Base-by-base conservation (phyloP, 2,888 invertebrate species). In the Lasioglossum marginatum region DNA sequence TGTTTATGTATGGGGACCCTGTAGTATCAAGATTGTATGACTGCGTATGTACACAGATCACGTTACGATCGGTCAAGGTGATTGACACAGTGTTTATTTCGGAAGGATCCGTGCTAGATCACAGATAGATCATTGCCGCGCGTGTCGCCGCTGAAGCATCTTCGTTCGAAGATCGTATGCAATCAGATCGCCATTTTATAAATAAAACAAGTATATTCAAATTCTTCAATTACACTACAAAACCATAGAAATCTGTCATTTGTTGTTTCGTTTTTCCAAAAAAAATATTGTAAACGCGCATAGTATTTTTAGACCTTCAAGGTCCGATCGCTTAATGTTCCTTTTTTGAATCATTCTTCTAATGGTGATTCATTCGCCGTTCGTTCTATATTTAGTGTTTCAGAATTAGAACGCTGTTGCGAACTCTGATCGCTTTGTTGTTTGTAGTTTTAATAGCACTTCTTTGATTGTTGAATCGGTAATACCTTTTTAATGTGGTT, bases 51-150 rank as follows among this genome's bases (percentile, higher is more conserved):
- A 34, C 60, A 31, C 40, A 34, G 77, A 72, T 82, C 71, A 37
- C 66, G 57, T 89, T 88, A 86, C 78, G 45, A 48, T 4, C 76
- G 77, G 72, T 83, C 79, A 82, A 77, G 82, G 82, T 83, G 81
- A 27, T 89, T 81, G 86, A 88, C 82, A 84, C 80, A 48, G 4
- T 14, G 76, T 79, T 79, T 85, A 80, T 85, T 87, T 86, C 70
- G 72, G 70, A 31, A 63, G 27, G 63, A 63, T 63, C 31, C 16
- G 16, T 63, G 31, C 60, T 27, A 57, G 27, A 63, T 60, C 6
- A 8, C n/a, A 5, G 27, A 40, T 70, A 19, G 8, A 40, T 27
- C 52, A 12, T 48, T 16, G 34, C 6, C 37, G 19, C 12, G 34
- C 10, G 19, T 2, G 19, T 66, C 19, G 5, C 66, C 23, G 34